Percentiles rank a stretch among this genome's conserved stretches.
These are phyloP conservation scores for Solen grandis DNA, from an alignment of 1,140 invertebrate species.

Conservation along the genomic window DNA sequence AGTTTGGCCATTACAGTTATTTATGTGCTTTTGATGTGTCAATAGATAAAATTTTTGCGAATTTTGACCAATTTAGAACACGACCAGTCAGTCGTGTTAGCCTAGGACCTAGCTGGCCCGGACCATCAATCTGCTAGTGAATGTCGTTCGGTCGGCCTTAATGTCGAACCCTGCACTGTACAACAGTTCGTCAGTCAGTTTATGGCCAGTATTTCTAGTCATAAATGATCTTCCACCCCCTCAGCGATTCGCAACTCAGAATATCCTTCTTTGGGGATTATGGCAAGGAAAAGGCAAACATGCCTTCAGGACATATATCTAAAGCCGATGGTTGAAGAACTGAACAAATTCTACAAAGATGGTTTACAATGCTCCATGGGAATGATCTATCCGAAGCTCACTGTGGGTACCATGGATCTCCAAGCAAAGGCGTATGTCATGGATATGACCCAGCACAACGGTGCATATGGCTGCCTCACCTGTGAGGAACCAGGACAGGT, in stretches of 20 bases:
- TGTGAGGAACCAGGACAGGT: conserved; percentile 16
- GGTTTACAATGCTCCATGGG: not conserved
- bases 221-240: conserved; percentile 23
- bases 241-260: conserved; percentile 16
- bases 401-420: conserved; percentile 6
- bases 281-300: conserved; percentile 46
- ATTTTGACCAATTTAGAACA: no score
- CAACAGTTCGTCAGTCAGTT: not conserved
- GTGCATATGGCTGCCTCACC: conserved; percentile 5
- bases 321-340: conserved; percentile 28
- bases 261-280: conserved; percentile 35
- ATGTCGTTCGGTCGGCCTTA: not conserved
- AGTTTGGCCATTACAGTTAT: no score
- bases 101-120: no score
- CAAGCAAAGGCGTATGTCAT: conserved; percentile 19
- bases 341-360: conserved; percentile 5
- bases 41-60: no score
- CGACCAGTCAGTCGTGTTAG: no score
- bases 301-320: conserved; percentile 26
- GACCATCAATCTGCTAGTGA: no score
- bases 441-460: conserved; percentile 23
- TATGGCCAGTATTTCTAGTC: conserved; percentile 31
- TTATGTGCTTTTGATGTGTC: no score
- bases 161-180: no score
- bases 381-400: not conserved